Evolutionary conservation across 1,140 invertebrate genomes (phyloP).

Genomic region (Drosophila ironensis): DNA sequence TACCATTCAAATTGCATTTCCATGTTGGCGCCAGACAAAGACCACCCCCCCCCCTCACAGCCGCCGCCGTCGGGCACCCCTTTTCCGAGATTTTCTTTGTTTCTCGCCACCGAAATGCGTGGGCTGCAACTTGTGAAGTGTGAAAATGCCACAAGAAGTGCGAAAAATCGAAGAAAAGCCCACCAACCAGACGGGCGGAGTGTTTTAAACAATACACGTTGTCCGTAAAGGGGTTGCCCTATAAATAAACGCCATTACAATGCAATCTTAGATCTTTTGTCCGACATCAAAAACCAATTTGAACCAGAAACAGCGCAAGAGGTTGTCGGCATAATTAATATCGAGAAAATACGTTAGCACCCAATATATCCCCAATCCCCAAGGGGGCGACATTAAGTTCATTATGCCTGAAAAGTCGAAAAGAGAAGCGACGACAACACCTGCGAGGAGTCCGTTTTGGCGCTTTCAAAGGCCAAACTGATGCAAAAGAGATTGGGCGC

Average conservation of each 20-base stretch:
- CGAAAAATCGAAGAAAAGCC: slow-evolving; percentile 13
- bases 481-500: too few relatives aligned
- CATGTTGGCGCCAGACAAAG: slow-evolving; percentile 72
- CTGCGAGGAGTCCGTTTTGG: slow-evolving; percentile 38
- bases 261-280: slow-evolving; percentile 29
- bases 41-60: slow-evolving; percentile 2
- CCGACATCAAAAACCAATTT: slow-evolving; percentile 66
- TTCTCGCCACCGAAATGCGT: slow-evolving; percentile 4
- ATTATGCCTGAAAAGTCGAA: slow-evolving; percentile 58
- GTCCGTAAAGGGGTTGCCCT: neutral
- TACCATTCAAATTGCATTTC: slow-evolving; percentile 69
- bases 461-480: slow-evolving; percentile 25
- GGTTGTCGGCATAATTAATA: slow-evolving; percentile 55
- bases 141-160: slow-evolving; percentile 35
- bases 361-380: slow-evolving; percentile 25
- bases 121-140: slow-evolving; percentile 24
- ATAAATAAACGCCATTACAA: slow-evolving; percentile 33
- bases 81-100: slow-evolving; percentile 18
- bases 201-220: slow-evolving; percentile 14
- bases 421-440: slow-evolving; percentile 31
- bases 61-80: too few relatives aligned
- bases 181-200: neutral
- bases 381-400: slow-evolving; percentile 66
- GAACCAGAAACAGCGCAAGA: slow-evolving; percentile 51
- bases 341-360: slow-evolving; percentile 31